These are phyloP conservation scores for Cetoscarus ocellatus DNA, from an alignment of 2,797 vertebrate genomes.

Conservation along the genomic window DNA sequence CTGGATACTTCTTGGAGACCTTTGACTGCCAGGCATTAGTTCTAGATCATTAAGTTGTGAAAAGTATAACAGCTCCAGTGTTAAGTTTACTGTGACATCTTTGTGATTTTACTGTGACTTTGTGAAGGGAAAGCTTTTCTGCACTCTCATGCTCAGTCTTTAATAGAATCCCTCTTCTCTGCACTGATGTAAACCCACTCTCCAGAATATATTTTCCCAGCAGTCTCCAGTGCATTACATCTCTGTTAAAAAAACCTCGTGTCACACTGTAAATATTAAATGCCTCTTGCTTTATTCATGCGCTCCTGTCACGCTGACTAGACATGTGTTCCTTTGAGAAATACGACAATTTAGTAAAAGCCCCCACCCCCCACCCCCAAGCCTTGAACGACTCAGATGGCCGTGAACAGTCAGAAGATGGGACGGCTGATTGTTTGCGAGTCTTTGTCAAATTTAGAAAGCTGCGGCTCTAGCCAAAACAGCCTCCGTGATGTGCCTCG, in stretches of 20 bases:
- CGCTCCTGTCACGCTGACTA: constrained; percentile 52
- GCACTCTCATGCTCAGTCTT: constrained; percentile 1
- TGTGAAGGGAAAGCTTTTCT: background rate
- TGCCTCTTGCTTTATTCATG: constrained; percentile 67
- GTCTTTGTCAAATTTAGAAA: constrained; percentile 64
- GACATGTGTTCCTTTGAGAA: constrained; percentile 60
- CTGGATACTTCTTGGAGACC: no score
- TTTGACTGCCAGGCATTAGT: no score
- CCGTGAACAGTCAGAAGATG: constrained; percentile 47
- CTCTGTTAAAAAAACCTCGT: constrained; percentile 31
- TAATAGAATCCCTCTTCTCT: constrained; percentile 1
- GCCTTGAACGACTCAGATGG: constrained; percentile 43
- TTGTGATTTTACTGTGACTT: background rate
- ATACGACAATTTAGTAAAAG: constrained; percentile 44
- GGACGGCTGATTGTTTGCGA: constrained; percentile 69
- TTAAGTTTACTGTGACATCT: constrained; percentile 7
- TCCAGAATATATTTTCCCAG: background rate
- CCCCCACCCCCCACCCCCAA: constrained; percentile 7
- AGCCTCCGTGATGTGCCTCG: constrained; percentile 63
- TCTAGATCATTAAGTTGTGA: no score
- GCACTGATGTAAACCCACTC: constrained; percentile 6
- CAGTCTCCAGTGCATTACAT: constrained; percentile 15
- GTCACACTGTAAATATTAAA: constrained; percentile 66
- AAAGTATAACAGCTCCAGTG: background rate
- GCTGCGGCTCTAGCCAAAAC: constrained; percentile 50